These are phyloP conservation scores for Albula glossodonta DNA, from an alignment of 2,113 vertebrate species.

Conservation along the genomic window DNA sequence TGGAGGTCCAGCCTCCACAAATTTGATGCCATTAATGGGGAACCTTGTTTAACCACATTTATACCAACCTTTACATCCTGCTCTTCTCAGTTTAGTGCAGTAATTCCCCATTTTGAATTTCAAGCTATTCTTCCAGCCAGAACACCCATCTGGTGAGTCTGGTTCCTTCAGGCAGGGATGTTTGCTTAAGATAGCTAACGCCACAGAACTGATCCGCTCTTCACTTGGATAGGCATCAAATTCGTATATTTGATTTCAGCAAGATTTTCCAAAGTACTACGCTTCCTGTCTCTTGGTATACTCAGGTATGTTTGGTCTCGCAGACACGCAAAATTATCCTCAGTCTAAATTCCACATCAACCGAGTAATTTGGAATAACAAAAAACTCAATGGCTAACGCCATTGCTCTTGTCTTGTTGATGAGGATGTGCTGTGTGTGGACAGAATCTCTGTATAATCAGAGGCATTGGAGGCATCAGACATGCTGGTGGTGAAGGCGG, in stretches of 20 bases:
- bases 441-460: neutral
- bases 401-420: neutral
- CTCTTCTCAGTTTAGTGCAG: no score
- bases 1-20: neutral
- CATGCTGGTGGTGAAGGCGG: neutral
- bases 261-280: neutral
- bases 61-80: neutral
- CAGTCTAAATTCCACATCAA: no score
- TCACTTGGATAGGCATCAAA: conserved; percentile 7
- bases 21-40: neutral
- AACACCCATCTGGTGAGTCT: no score
- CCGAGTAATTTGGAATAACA: no score
- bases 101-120: no score
- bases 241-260: neutral
- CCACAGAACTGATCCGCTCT: neutral
- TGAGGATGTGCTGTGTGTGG: neutral
- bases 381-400: no score
- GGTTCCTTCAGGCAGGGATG: neutral
- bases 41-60: neutral
- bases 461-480: neutral
- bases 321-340: no score
- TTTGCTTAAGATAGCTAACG: neutral
- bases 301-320: neutral
- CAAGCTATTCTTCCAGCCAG: no score
- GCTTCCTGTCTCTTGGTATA: neutral